A percentile compares a stretch with the other conserved stretches of the same genome.
Conservation (phyloP, 2,113 vertebrate genomes). For the Suricata suricatta region DNA sequence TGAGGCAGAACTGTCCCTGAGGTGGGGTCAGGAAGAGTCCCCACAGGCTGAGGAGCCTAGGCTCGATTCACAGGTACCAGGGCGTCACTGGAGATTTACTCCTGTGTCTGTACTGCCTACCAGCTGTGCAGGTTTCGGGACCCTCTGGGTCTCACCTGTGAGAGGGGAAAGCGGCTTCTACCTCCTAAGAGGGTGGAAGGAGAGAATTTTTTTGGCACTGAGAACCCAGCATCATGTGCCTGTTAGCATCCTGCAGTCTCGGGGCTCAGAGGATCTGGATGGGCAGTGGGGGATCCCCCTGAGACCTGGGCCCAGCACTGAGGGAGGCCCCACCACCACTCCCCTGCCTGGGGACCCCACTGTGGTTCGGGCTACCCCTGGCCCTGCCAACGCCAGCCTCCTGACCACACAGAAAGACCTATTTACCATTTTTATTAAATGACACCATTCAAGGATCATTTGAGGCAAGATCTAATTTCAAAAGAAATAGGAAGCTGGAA, state of each 20-base stretch:
- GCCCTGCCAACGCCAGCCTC: neutral
- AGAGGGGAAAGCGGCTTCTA: neutral
- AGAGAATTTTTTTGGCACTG: neutral
- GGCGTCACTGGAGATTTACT: neutral
- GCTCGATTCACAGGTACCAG: neutral
- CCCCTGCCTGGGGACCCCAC: neutral
- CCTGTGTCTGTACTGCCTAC: neutral
- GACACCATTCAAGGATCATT: neutral
- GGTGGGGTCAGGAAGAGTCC: neutral
- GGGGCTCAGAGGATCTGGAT: neutral
- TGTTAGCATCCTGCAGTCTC: neutral
- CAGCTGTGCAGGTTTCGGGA: neutral
- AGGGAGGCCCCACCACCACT: neutral
- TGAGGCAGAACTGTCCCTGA: neutral
- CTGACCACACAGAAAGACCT: neutral
- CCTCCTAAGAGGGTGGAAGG: neutral
- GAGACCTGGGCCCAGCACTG: neutral
- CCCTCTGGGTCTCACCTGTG: neutral
- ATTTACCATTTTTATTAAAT: neutral
- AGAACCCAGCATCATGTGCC: neutral
- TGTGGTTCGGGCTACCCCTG: neutral
- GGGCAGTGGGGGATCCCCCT: accelerated
- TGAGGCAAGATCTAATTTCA: neutral
- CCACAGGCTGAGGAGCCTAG: neutral
- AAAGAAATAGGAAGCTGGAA: neutral